Percentiles rank a stretch among this genome's conserved stretches.
These are phyloP conservation scores for Anniella stebbinsi DNA, from an alignment of 2,797 vertebrate genomes.

Conservation along the genomic window DNA sequence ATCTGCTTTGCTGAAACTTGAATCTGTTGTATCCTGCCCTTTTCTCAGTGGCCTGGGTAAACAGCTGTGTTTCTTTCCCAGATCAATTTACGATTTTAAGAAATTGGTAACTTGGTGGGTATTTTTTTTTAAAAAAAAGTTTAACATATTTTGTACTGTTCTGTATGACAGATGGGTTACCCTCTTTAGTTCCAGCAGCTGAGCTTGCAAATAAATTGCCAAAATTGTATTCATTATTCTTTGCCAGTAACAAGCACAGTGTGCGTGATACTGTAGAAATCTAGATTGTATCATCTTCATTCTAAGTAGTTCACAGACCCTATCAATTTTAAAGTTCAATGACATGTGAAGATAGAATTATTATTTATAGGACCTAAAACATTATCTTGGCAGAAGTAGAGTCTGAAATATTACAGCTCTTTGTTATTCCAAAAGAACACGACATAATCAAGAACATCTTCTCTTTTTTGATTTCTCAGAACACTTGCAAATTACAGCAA, in stretches of 20 bases:
- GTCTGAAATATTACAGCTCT: conserved; percentile 51
- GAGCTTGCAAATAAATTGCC: conserved; percentile 13
- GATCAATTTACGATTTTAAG: conserved; percentile 3
- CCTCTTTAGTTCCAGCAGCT: conserved; percentile 15
- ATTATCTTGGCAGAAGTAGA: conserved; percentile 36
- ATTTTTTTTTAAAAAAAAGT: background rate
- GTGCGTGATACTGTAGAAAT: background rate
- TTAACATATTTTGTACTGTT: background rate
- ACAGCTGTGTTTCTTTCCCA: background rate
- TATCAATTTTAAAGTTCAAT: background rate
- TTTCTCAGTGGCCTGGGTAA: background rate
- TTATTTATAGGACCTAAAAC: conserved; percentile 17
- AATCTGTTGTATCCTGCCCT: background rate
- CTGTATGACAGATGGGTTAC: conserved; percentile 9
- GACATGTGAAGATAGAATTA: background rate
- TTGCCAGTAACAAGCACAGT: fast-evolving
- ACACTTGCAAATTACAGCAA: background rate
- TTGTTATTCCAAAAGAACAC: conserved; percentile 50
- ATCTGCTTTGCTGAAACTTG: background rate
- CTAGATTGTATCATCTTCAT: background rate
- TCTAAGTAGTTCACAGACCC: background rate
- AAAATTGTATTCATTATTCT: background rate
- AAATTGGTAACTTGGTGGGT: background rate
- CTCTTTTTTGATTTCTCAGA: conserved; percentile 28
- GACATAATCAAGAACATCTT: conserved; percentile 31